Evolutionary conservation across 2,797 vertebrate genomes (phyloP).

Genomic region (Mastacembelus armatus): DNA sequence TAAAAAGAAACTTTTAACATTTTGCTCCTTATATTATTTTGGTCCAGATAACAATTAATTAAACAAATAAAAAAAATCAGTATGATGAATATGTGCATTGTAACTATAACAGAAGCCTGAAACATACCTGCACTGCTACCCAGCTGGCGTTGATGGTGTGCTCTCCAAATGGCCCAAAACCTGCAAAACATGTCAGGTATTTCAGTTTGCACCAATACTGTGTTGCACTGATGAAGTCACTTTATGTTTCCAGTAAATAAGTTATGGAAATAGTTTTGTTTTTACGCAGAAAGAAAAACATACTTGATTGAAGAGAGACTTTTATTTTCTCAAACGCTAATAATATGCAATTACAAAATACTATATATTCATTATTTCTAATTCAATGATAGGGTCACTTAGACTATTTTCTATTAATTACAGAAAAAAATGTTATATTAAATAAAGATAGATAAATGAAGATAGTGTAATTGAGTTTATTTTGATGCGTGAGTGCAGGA

Average conservation of each 20-base stretch:
- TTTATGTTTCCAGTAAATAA: neutral
- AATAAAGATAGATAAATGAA: too few relatives aligned
- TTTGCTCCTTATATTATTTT: neutral
- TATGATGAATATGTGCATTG: neutral
- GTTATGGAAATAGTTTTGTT: neutral
- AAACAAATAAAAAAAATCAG: neutral
- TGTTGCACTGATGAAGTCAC: neutral
- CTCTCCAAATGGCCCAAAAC: constrained; percentile 96
- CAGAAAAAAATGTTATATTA: too few relatives aligned
- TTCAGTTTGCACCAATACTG: neutral
- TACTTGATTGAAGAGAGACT: neutral
- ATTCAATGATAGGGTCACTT: too few relatives aligned
- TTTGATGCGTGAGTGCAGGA: neutral
- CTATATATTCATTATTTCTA: too few relatives aligned
- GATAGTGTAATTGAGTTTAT: too few relatives aligned
- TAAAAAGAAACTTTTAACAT: neutral
- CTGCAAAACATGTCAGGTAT: constrained; percentile 78
- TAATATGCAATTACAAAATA: neutral
- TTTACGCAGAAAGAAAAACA: neutral
- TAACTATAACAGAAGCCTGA: neutral
- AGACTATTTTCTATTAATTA: too few relatives aligned
- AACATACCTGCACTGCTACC: constrained; percentile 95
- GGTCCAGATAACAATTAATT: neutral
- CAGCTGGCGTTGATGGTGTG: constrained; percentile 95
- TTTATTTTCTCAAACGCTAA: neutral